Conservation (phyloP, 1,140 invertebrate genomes). For the Laupala kohalensis region DNA sequence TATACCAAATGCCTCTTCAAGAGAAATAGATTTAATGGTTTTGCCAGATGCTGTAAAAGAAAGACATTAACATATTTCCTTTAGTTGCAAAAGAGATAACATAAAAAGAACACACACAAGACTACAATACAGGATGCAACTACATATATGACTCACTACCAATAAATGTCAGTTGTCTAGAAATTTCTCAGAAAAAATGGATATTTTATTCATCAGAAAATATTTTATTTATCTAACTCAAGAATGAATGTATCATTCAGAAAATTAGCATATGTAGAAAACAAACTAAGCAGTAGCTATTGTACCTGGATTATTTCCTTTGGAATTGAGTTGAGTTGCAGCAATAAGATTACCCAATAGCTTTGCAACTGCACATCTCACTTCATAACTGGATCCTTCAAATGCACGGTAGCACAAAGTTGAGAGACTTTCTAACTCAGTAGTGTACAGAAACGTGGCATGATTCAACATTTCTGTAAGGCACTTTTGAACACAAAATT, state of each 20-base stretch:
- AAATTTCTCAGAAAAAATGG: conserved; percentile 3
- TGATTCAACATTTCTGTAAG: conserved; percentile 79
- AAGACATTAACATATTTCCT: too few relatives aligned
- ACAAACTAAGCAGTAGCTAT: too few relatives aligned
- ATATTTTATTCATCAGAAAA: background rate
- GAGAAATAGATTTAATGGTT: conserved; percentile 55
- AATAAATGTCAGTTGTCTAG: background rate
- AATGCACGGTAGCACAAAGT: conserved; percentile 82
- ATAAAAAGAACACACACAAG: too few relatives aligned
- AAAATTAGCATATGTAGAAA: background rate
- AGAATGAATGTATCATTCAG: background rate
- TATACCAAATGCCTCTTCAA: conserved; percentile 85
- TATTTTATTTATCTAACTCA: background rate
- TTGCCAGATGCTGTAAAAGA: conserved; percentile 36
- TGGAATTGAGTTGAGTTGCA: conserved; percentile 49
- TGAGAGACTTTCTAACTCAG: conserved; percentile 78
- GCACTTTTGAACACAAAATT: conserved; percentile 47
- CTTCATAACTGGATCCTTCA: conserved; percentile 90
- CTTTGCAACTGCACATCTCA: conserved; percentile 80
- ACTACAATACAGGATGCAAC: too few relatives aligned
- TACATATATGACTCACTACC: too few relatives aligned
- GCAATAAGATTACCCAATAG: conserved; percentile 77
- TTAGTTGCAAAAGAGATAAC: background rate
- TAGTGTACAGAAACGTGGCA: conserved; percentile 74
- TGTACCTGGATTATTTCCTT: conserved; percentile 15